Percentiles rank a stretch among this genome's conserved stretches.
Evolutionary conservation across 2,888 invertebrate genomes (phyloP).

Genomic region (Plagodis pulveraria): DNA sequence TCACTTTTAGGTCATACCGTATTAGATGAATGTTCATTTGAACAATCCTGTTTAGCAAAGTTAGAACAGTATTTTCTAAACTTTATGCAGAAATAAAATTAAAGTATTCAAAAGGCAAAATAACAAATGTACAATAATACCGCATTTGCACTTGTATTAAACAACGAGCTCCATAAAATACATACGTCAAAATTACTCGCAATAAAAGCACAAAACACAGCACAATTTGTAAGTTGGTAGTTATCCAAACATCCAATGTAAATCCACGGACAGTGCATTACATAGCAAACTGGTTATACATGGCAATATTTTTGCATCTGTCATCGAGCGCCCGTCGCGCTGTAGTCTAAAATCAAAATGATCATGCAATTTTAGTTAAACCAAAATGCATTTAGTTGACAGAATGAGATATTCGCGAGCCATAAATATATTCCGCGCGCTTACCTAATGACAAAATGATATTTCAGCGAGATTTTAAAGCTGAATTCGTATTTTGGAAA

Average conservation of each 20-base stretch:
- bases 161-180: slow-evolving; percentile 17
- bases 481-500: slow-evolving; percentile 34
- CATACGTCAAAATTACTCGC: slow-evolving; percentile 18
- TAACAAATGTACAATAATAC: not conserved
- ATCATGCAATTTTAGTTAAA: slow-evolving; percentile 77
- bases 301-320: slow-evolving; percentile 66
- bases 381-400: slow-evolving; percentile 76
- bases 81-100: no score
- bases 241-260: slow-evolving; percentile 39
- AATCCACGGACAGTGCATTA: slow-evolving; percentile 29
- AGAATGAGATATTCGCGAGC: slow-evolving; percentile 68
- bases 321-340: slow-evolving; percentile 60
- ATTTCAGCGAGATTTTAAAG: slow-evolving; percentile 45
- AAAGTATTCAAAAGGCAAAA: no score
- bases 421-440: slow-evolving; percentile 63
- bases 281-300: slow-evolving; percentile 33
- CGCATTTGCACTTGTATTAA: slow-evolving; percentile 5
- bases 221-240: slow-evolving; percentile 37
- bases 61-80: no score
- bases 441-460: slow-evolving; percentile 59
- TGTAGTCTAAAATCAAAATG: slow-evolving; percentile 75
- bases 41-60: no score
- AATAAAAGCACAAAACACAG: slow-evolving; percentile 35
- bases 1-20: no score
- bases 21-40: no score